Conservation (phyloP, 2,797 vertebrate genomes). For the Esox masquinongy region DNA sequence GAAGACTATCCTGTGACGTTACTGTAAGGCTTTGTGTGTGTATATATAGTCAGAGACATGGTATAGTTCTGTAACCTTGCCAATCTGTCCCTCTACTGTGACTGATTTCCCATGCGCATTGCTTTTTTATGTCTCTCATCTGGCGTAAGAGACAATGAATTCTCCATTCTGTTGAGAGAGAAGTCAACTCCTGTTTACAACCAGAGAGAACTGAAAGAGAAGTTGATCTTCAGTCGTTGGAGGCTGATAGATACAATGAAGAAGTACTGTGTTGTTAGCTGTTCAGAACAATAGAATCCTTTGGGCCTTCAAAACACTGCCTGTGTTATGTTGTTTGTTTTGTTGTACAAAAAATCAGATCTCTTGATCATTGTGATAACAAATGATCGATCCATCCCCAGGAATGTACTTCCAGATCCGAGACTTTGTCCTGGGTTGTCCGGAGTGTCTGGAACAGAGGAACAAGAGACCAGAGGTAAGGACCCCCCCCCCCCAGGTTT, state of each 20-base stretch:
- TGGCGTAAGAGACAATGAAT: not conserved
- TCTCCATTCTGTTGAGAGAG: not conserved
- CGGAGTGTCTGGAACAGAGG: conserved; percentile 65
- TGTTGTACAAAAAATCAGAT: not conserved
- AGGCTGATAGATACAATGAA: not conserved
- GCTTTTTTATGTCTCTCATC: not conserved
- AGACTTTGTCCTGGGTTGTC: conserved; percentile 76
- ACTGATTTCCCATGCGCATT: not conserved
- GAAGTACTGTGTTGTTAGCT: conserved; percentile 1
- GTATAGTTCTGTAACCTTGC: no score
- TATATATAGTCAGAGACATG: not conserved
- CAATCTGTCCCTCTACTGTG: not conserved
- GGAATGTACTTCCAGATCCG: conserved; percentile 82
- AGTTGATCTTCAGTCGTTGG: not conserved
- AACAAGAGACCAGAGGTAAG: conserved; percentile 66
- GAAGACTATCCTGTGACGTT: not conserved
- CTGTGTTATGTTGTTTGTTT: not conserved
- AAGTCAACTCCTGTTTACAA: not conserved
- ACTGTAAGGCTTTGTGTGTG: not conserved
- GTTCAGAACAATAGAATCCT: not conserved
- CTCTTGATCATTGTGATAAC: not conserved
- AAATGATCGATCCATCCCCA: conserved; percentile 37
- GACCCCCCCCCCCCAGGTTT: conserved; percentile 13
- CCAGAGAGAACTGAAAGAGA: not conserved
- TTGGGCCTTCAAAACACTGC: not conserved